Percentiles rank a stretch among this genome's conserved stretches.
Evolutionary conservation across 2,888 invertebrate genomes (phyloP).

Genomic region (Eulithis testata): DNA sequence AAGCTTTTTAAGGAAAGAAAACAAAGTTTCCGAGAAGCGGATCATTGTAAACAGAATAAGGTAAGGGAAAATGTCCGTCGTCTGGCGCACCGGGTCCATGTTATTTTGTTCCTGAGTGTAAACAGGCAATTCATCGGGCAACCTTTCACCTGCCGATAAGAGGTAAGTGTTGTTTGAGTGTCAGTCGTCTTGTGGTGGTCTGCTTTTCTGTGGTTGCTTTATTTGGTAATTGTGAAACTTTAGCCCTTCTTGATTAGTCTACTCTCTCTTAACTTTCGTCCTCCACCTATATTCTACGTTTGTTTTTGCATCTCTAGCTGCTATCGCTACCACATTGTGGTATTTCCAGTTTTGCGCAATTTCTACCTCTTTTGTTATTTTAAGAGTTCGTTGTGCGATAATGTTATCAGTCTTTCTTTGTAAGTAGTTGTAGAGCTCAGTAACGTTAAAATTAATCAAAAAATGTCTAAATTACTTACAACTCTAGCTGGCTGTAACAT

Average conservation of each 20-base stretch:
- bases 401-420: slow-evolving; percentile 67
- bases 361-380: slow-evolving; percentile 39
- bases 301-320: slow-evolving; percentile 6
- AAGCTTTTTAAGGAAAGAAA: slow-evolving; percentile 51
- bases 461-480: slow-evolving; percentile 48
- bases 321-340: slow-evolving; percentile 26
- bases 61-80: slow-evolving; percentile 49
- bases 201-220: slow-evolving; percentile 48
- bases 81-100: slow-evolving; percentile 44
- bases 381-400: slow-evolving; percentile 74
- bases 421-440: slow-evolving; percentile 52
- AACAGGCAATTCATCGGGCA: slow-evolving; percentile 68
- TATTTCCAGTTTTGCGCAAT: slow-evolving; percentile 56
- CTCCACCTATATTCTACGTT: not conserved
- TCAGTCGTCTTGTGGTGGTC: slow-evolving; percentile 52
- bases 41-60: slow-evolving; percentile 46
- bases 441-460: slow-evolving; percentile 67
- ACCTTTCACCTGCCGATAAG: slow-evolving; percentile 77
- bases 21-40: slow-evolving; percentile 44
- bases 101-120: slow-evolving; percentile 55
- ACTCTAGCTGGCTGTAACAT: not conserved
- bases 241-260: not conserved
- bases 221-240: slow-evolving; percentile 41
- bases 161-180: slow-evolving; percentile 64
- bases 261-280: slow-evolving; percentile 6